These are phyloP conservation scores for Numida meleagris DNA, from an alignment of 2,113 vertebrate species.

Conservation along the genomic window DNA sequence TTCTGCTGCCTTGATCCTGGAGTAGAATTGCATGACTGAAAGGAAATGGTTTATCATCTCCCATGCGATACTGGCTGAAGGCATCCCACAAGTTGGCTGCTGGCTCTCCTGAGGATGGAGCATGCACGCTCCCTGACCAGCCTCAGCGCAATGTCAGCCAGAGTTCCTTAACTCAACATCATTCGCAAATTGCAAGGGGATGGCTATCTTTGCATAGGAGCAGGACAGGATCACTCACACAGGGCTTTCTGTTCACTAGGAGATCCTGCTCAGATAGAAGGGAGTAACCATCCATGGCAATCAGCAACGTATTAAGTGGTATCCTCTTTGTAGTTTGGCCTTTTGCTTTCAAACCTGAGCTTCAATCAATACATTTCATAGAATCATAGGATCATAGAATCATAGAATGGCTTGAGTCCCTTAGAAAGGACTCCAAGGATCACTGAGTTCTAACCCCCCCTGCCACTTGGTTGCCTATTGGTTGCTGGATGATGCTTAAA, in stretches of 20 bases:
- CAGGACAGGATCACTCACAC: background rate
- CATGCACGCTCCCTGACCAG: fast-evolving
- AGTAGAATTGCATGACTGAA: fast-evolving
- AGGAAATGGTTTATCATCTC: fast-evolving
- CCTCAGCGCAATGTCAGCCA: fast-evolving
- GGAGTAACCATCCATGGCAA: background rate
- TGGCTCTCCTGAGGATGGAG: fast-evolving
- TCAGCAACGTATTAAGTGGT: background rate
- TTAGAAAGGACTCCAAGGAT: too few relatives aligned
- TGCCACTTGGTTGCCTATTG: too few relatives aligned
- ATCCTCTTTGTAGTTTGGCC: background rate
- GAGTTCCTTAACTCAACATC: background rate
- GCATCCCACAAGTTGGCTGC: fast-evolving
- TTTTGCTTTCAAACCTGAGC: background rate
- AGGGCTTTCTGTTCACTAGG: background rate
- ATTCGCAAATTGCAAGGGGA: background rate
- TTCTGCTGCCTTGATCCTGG: background rate
- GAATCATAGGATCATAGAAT: too few relatives aligned
- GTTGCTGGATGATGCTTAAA: background rate
- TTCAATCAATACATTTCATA: background rate
- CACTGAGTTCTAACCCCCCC: too few relatives aligned
- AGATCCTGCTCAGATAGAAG: background rate
- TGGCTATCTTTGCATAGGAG: background rate
- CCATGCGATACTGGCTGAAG: fast-evolving
- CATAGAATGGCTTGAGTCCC: too few relatives aligned